Evolutionary conservation across 2,888 invertebrate genomes (phyloP).

Genomic region (Margaritifera margaritifera): DNA sequence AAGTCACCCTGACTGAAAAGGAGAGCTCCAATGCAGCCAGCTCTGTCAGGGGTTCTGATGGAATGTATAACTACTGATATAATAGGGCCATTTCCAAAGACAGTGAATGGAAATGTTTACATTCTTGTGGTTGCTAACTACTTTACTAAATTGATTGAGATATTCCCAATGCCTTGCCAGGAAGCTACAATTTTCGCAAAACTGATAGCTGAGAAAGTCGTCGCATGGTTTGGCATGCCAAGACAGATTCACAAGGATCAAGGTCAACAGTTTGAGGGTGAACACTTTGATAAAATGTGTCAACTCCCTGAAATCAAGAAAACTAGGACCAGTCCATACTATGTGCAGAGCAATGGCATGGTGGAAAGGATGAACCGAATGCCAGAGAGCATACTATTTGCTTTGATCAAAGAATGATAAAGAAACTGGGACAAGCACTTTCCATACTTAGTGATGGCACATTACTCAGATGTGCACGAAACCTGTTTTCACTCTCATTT

Average conservation of each 20-base stretch:
- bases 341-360: conserved; percentile 24
- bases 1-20: too few species aligned
- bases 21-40: too few species aligned
- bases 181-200: conserved; percentile 18
- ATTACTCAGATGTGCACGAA: too few species aligned
- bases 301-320: conserved; percentile 19
- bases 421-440: too few species aligned
- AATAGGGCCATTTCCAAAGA: conserved; percentile 18
- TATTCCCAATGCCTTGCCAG: conserved; percentile 14
- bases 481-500: too few species aligned
- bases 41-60: conserved; percentile 1
- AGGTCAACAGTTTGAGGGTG: conserved; percentile 25
- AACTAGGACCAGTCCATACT: conserved; percentile 26
- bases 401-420: too few species aligned
- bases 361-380: conserved; percentile 9
- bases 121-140: conserved; percentile 23
- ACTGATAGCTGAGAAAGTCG: conserved; percentile 19
- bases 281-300: conserved; percentile 26
- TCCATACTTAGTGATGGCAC: too few species aligned
- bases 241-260: conserved; percentile 25
- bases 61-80: conserved; percentile 21
- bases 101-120: conserved; percentile 22
- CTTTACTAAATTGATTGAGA: conserved; percentile 28
- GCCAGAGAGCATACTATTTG: too few species aligned
- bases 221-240: conserved; percentile 22